Conservation (phyloP, 2,888 invertebrate genomes). For the Xiphydria camelus region DNA sequence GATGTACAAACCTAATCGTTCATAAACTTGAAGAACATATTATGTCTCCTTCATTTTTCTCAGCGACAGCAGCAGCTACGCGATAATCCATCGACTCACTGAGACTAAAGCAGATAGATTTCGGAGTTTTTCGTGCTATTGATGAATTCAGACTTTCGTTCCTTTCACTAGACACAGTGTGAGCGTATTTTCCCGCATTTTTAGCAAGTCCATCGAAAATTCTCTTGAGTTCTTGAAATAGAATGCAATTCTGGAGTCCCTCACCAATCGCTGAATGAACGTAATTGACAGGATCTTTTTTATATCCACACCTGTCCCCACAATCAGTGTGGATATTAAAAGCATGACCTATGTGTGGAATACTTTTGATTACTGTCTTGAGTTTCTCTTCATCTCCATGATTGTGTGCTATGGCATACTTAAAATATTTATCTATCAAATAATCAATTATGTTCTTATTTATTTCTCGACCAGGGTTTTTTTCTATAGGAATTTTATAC, state of each 20-base stretch:
- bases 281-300: slow-evolving; percentile 13
- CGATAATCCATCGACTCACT: slow-evolving; percentile 10
- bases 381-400: slow-evolving; percentile 10
- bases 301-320: slow-evolving; percentile 20
- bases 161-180: slow-evolving; percentile 10
- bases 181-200: slow-evolving; percentile 8
- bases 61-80: slow-evolving; percentile 13
- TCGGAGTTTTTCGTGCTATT: slow-evolving; percentile 16
- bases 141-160: slow-evolving; percentile 17
- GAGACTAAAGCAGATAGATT: slow-evolving; percentile 8
- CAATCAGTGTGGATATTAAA: slow-evolving; percentile 20
- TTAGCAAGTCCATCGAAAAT: slow-evolving; percentile 6
- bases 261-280: background rate
- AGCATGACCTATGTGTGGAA: slow-evolving; percentile 17
- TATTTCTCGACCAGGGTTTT: slow-evolving; percentile 6
- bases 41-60: slow-evolving; percentile 12
- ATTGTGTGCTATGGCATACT: slow-evolving; percentile 12
- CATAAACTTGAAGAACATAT: slow-evolving; percentile 4
- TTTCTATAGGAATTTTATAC: no score
- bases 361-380: slow-evolving; percentile 17
- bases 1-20: slow-evolving; percentile 4
- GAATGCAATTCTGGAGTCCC: slow-evolving; percentile 4
- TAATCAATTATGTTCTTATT: slow-evolving; percentile 10
- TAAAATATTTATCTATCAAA: slow-evolving; percentile 18
- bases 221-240: slow-evolving; percentile 2